A percentile compares a stretch with the other conserved stretches of the same genome.
Conservation (phyloP, 1,140 invertebrate genomes). For the Heliconius hermathena region DNA sequence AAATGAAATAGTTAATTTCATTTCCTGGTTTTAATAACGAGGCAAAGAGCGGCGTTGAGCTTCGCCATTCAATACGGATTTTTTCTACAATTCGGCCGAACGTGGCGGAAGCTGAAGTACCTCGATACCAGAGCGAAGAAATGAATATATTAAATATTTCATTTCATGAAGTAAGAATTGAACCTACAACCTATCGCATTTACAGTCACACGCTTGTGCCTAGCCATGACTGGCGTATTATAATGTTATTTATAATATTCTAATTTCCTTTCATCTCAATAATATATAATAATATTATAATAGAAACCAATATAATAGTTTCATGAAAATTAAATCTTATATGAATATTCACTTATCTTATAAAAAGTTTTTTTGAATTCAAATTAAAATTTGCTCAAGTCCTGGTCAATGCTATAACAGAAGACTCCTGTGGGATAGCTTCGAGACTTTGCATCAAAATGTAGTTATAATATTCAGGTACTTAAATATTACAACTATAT, state of each 20-base stretch:
- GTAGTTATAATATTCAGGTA: neutral
- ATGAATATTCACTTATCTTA: neutral
- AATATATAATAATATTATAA: too few relatives aligned
- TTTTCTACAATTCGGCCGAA: too few relatives aligned
- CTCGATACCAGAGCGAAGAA: neutral
- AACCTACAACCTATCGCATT: neutral
- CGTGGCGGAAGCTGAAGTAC: too few relatives aligned
- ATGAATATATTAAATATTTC: neutral
- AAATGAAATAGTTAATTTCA: too few relatives aligned
- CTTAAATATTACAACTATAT: neutral
- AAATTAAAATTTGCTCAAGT: neutral
- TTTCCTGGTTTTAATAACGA: too few relatives aligned
- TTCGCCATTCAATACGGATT: too few relatives aligned
- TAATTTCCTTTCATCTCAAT: neutral
- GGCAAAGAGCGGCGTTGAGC: too few relatives aligned
- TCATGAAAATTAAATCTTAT: neutral
- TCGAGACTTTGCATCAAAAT: neutral
- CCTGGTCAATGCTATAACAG: neutral
- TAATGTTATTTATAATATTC: neutral
- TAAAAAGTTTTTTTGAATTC: neutral
- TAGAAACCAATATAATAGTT: too few relatives aligned
- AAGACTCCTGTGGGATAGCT: neutral
- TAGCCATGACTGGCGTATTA: neutral
- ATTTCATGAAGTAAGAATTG: neutral
- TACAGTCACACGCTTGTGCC: too few relatives aligned